A percentile compares a stretch with the other conserved stretches of the same genome.
phyloP scores from a whole-genome alignment of 1,140 invertebrate genomes.

The Ridgeia piscesae region DNA sequence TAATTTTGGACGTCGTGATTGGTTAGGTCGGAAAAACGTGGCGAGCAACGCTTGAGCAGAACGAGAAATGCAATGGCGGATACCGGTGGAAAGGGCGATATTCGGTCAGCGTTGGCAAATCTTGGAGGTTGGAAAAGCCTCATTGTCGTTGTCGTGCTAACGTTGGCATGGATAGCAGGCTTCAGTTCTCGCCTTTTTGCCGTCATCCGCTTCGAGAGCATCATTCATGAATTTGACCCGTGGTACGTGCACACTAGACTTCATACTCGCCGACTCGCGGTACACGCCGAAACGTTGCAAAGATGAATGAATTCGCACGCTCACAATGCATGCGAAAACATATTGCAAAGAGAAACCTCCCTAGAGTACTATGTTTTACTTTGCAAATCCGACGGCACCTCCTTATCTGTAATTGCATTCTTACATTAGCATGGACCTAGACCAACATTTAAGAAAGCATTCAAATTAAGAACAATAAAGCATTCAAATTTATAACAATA shows the following conservation, averaged over 20 bases:
- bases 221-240: slow-evolving; percentile 99
- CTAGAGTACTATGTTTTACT: background rate
- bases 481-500: no score
- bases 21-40: background rate
- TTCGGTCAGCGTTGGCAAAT: slow-evolving; percentile 49
- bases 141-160: slow-evolving; percentile 72
- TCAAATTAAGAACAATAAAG: no score
- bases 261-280: no score
- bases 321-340: background rate
- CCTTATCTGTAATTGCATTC: background rate
- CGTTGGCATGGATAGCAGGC: slow-evolving; percentile 94
- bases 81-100: slow-evolving; percentile 29
- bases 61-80: slow-evolving; percentile 27
- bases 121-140: slow-evolving; percentile 69
- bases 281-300: background rate
- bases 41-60: slow-evolving; percentile 3
- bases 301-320: background rate
- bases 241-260: slow-evolving; percentile 71
- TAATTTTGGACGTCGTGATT: background rate
- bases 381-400: background rate
- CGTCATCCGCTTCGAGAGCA: slow-evolving; percentile 98
- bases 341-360: background rate
- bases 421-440: no score
- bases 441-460: no score
- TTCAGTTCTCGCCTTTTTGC: slow-evolving; percentile 97